Base-by-base conservation (phyloP, 2,113 vertebrate species). In the Dascyllus trimaculatus region DNA sequence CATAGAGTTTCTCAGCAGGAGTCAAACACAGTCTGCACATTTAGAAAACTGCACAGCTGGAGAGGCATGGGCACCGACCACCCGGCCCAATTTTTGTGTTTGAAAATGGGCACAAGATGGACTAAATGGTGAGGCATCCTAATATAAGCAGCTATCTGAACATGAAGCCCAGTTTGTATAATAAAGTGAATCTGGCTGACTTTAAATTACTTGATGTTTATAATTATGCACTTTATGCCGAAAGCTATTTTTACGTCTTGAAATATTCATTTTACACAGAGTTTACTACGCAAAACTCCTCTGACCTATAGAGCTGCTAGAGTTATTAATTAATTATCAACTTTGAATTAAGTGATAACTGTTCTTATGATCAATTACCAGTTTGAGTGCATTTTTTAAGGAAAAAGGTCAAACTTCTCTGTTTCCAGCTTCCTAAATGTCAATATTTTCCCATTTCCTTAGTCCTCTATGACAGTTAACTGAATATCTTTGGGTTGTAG, bases 1-100 rank as follows among this genome's bases (percentile, higher is more conserved):
- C 45, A 57, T 15, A 25, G 54, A 54, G 66, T 45, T 65, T 69
- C 61, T 54, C 81, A 76, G 84, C 84, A 40, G 74, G 86, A 72
- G 72, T 56, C 67, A 64, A 56, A 32, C 25, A 59, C 8, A 10
- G 35, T 29, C 24, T 81, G 81, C 58, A 71, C 80, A 71, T 64
- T 81, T 22, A 80, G 48, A 43, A 46, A 85, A 26, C 35, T 32
- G 56, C 59, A 58, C 78, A 82, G 83, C 83, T 74, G 71, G 64
- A 76, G 71, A 53, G 21, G 46, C 11, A 4, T 25, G n/a, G 64
- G 46, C 70, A 52, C 29, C 10, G 19, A 59, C 10, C 22, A 18
- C 48, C 43, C 53, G 68, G 1, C 67, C 56, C 7, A 21, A n/a
- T 21, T 60, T 78, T 29, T 22, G 3, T 9, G 5, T 59, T 68